Evolutionary conservation across 2,113 vertebrate genomes (phyloP).

Genomic region (Chaenocephalus aceratus): DNA sequence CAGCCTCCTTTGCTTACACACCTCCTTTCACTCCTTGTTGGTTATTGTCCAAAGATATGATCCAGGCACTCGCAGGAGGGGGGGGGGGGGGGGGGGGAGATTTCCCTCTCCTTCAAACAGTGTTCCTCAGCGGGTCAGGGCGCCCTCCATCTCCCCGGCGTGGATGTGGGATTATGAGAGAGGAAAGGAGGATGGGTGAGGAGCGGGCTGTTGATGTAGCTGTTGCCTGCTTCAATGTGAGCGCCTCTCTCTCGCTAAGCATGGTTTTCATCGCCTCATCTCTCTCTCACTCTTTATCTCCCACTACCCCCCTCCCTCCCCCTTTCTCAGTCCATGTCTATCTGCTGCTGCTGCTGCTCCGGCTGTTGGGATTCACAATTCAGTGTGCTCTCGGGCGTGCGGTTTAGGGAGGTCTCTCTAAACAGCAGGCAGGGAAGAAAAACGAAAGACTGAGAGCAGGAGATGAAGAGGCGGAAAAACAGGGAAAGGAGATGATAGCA

Average conservation of each 20-base stretch:
- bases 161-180: constrained; percentile 57
- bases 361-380: constrained; percentile 72
- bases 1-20: constrained; percentile 46
- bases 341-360: constrained; percentile 67
- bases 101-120: constrained; percentile 37
- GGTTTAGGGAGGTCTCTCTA: constrained; percentile 71
- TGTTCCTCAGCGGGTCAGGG: constrained; percentile 57
- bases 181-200: constrained; percentile 61
- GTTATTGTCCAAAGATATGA: constrained; percentile 47
- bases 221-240: constrained; percentile 68
- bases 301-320: constrained; percentile 33
- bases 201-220: constrained; percentile 67
- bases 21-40: constrained; percentile 61
- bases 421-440: constrained; percentile 54
- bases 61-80: constrained; percentile 29
- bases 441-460: constrained; percentile 27
- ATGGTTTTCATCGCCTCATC: constrained; percentile 68
- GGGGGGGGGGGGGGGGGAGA: constrained; percentile 21
- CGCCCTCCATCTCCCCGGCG: constrained; percentile 58
- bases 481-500: neutral
- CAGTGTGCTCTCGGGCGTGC: constrained; percentile 57
- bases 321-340: constrained; percentile 64
- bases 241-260: constrained; percentile 62
- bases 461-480: constrained; percentile 4
- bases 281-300: constrained; percentile 45